phyloP scores from a whole-genome alignment of 2,113 vertebrate genomes.

The Sterna hirundo region DNA sequence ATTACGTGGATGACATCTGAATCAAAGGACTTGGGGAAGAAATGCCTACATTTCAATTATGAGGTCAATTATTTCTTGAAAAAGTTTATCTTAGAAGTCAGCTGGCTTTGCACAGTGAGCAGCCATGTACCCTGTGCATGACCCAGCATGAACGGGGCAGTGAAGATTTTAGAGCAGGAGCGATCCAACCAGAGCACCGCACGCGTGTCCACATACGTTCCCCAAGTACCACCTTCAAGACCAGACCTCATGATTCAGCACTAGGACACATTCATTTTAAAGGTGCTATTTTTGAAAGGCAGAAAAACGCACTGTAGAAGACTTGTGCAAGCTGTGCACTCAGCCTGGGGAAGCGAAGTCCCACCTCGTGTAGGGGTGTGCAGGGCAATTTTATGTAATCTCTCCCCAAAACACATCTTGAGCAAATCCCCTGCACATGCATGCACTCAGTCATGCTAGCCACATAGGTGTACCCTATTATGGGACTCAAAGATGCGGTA shows the following conservation, averaged over 20 bases:
- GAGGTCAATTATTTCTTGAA: background rate
- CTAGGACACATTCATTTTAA: background rate
- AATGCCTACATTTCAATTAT: background rate
- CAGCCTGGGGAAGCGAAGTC: background rate
- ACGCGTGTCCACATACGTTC: fast-evolving
- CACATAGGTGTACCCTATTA: background rate
- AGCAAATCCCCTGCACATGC: background rate
- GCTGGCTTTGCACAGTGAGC: background rate
- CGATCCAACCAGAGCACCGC: background rate
- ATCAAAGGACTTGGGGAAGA: background rate
- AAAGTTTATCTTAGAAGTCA: background rate
- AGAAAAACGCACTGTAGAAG: background rate
- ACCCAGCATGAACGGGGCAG: background rate
- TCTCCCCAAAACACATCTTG: background rate
- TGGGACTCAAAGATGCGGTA: background rate
- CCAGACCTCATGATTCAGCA: background rate
- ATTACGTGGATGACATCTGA: background rate
- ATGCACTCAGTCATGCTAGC: background rate
- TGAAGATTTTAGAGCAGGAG: background rate
- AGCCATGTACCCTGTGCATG: fast-evolving
- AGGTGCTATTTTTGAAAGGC: background rate
- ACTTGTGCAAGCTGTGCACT: background rate
- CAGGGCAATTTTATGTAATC: background rate
- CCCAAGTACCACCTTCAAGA: background rate
- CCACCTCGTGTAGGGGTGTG: too few species aligned